Percentiles rank a stretch among this genome's conserved stretches.
Conservation (phyloP, 2,888 invertebrate genomes). For the Cantharis rustica region DNA sequence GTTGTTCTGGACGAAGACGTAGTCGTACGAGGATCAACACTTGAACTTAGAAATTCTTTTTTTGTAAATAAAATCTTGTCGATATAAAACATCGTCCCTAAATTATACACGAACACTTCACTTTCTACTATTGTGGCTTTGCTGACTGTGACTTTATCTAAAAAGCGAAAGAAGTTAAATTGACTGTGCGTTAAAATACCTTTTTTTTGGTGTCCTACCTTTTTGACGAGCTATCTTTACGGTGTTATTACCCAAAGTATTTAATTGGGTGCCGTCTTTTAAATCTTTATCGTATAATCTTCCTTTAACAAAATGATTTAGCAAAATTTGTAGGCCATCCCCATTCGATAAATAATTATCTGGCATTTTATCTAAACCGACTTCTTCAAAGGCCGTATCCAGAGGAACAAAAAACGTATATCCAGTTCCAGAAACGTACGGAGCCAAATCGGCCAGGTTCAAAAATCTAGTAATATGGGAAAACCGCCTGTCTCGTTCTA, state of each 20-base stretch:
- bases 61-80: conserved; percentile 62
- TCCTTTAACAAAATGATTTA: conserved; percentile 67
- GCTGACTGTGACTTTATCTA: conserved; percentile 61
- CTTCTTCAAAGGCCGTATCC: conserved; percentile 67
- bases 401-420: conserved; percentile 74
- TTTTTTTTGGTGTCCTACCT: conserved; percentile 43
- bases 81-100: conserved; percentile 68
- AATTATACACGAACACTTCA: conserved; percentile 68
- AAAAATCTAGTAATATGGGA: conserved; percentile 65
- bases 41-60: conserved; percentile 42
- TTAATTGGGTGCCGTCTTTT: conserved; percentile 59
- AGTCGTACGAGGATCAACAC: not conserved
- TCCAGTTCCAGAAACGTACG: conserved; percentile 65
- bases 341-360: conserved; percentile 63
- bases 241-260: conserved; percentile 63
- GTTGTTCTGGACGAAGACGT: conserved; percentile 7
- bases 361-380: conserved; percentile 63
- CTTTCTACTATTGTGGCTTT: conserved; percentile 64
- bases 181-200: no score
- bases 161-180: conserved; percentile 31
- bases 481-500: conserved; percentile 62
- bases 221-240: conserved; percentile 58
- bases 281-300: conserved; percentile 65
- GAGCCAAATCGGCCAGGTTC: conserved; percentile 66
- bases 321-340: conserved; percentile 62